phyloP scores from a whole-genome alignment of 2,888 invertebrate species.

The Caenorhabditis wallacei region DNA sequence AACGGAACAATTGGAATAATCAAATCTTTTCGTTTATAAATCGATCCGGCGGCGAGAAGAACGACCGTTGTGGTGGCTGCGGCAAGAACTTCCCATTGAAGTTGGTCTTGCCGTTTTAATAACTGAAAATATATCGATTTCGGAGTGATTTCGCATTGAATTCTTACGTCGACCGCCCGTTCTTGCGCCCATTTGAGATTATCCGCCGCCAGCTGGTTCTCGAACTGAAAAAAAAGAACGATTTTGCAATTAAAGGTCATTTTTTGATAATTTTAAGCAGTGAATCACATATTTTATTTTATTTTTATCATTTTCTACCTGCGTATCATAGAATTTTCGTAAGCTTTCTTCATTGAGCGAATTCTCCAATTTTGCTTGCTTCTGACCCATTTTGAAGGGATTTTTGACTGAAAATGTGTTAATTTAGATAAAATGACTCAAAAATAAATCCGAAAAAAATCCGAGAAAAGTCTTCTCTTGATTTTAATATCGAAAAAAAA shows the following conservation, averaged over 20 bases:
- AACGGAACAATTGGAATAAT: constrained; percentile 77
- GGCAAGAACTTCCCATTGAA: constrained; percentile 74
- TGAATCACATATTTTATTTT: neutral
- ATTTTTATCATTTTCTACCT: constrained; percentile 32
- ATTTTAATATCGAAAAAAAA: too few relatives aligned
- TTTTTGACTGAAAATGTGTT: constrained; percentile 6
- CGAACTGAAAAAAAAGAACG: constrained; percentile 57
- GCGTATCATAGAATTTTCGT: constrained; percentile 54
- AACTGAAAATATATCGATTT: constrained; percentile 52
- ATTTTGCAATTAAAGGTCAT: neutral
- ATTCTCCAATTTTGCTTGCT: constrained; percentile 25
- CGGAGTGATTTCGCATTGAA: neutral
- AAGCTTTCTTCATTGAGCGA: constrained; percentile 33
- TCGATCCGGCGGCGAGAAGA: constrained; percentile 66
- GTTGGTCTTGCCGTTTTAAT: constrained; percentile 61
- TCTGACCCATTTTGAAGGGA: constrained; percentile 54
- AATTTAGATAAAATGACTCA: too few relatives aligned
- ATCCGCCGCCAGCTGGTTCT: constrained; percentile 64
- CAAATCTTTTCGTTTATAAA: constrained; percentile 72
- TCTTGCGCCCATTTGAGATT: constrained; percentile 66
- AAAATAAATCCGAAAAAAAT: too few relatives aligned
- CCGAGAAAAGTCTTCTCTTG: too few relatives aligned
- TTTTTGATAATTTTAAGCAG: neutral
- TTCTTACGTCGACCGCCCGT: constrained; percentile 65
- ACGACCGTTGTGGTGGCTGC: constrained; percentile 68